A percentile compares a stretch with the other conserved stretches of the same genome.
phyloP scores from a whole-genome alignment of 2,888 invertebrate species.

The Disparrhopalites patrizii region DNA sequence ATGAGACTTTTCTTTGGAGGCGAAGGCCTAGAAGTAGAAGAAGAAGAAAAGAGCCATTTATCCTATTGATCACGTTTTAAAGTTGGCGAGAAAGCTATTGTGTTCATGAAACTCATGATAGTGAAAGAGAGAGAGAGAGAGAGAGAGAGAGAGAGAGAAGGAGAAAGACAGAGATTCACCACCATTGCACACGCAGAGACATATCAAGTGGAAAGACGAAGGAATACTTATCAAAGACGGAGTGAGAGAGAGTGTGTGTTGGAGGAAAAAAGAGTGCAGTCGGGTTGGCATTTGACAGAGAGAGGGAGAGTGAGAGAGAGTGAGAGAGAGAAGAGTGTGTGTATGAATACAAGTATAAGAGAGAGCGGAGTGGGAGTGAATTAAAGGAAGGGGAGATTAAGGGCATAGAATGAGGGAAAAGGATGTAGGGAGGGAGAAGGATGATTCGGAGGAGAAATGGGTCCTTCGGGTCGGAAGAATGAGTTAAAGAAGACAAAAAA shows the following conservation, averaged over 20 bases:
- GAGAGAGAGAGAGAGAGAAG: constrained; percentile 11
- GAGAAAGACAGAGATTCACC: too few relatives aligned
- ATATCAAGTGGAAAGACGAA: not conserved
- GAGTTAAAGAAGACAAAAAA: not conserved
- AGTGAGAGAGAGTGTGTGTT: constrained; percentile 7
- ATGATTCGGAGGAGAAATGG: constrained; percentile 38
- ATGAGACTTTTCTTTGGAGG: too few relatives aligned
- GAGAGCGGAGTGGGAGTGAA: not conserved
- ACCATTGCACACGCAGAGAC: not conserved
- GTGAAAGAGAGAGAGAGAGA: constrained; percentile 10
- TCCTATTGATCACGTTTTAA: constrained; percentile 41
- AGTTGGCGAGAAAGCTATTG: constrained; percentile 31
- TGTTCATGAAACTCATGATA: constrained; percentile 21
- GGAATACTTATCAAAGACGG: constrained; percentile 1
- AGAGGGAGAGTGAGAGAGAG: constrained; percentile 13
- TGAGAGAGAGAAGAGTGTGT: constrained; percentile 10
- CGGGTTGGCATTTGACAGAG: too few relatives aligned
- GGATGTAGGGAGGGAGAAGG: constrained; percentile 12
- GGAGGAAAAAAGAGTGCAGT: not conserved
- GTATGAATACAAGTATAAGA: too few relatives aligned
- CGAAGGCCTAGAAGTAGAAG: too few relatives aligned
- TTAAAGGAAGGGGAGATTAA: constrained; percentile 4
- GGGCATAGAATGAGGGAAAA: constrained; percentile 4
- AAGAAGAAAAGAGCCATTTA: constrained; percentile 38
- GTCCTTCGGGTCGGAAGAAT: constrained; percentile 31